Evolutionary conservation across 1,140 invertebrate genomes (phyloP), one percentile per base, ranked within the genome.

Genomic region (Tyrophagus putrescentiae): DNA sequence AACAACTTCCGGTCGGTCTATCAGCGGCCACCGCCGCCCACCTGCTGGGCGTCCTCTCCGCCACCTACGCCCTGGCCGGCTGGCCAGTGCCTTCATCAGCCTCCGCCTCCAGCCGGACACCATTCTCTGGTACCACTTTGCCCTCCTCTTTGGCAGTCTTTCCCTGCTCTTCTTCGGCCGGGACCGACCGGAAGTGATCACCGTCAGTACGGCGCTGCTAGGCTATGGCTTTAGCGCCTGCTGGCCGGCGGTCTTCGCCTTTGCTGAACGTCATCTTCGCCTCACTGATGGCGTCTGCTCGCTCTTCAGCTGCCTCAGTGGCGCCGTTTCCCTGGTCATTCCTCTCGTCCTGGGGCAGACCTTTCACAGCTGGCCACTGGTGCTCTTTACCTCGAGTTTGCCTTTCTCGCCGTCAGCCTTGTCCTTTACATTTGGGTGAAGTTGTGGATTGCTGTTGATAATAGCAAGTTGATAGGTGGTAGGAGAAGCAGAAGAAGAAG

Each of bases 221-320:
- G 52, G 56, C 7, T 57, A 33, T 34, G 56, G 56, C 16, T 57
- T 57, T 21, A 41, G 33, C 6, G 56, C 56, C 4, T 41, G 39
- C 33, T 57, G 33, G 29, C 33, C 56, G 4, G 56, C 56, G 27
- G 44, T 57, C 7, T 33, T 57, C 25, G 56, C 56, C 11, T 57
- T 57, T 7, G 27, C 56, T 34, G 56, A 48, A 50, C 4, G n/a
- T 23, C 56, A 57, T 39, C 7, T 48, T 11, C 18, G 16, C 23
- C 6, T 57, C 23, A 23, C 56, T 11, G 31, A 57, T 6, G 18
- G 7, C 5, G 31, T 57, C 9, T 13, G 56, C 7, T 33, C 56
- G 7, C 21, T 57, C 5, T n/a, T 52, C 7, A n/a, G 6, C 9
- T 57, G 39, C 31, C n/a, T 33, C 6, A 21, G 9, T 29, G 56